Base-by-base conservation (phyloP, 2,113 vertebrate species). In the Jacana jacana region DNA sequence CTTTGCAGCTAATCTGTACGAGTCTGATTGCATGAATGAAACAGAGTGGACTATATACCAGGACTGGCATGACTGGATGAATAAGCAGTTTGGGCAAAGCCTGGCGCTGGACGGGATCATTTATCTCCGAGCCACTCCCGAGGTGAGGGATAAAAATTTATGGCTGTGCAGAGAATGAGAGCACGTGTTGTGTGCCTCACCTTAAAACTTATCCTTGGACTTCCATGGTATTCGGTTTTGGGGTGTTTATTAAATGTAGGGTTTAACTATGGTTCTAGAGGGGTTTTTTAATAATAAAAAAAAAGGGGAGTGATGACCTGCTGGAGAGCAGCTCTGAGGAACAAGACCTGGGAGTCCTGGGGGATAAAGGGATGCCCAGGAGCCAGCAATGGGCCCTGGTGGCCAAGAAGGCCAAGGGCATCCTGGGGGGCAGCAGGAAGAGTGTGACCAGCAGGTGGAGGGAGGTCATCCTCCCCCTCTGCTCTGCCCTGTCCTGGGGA, bases 11-110 rank as follows among this genome's bases (percentile, higher is more conserved):
- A 99, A 99, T 95, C 97, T 99, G 7, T 99, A 99, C 9, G 99
- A 99, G 83, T 98, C 98, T 31, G 99, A 99, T 66, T 99, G 99
- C 78, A 96, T 99, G 98, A 99, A 98, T 35, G 99, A 99, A 84
- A 99, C 99, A 0, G 99, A 99, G 37, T 99, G 99, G 99, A 98
- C 99, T 1, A 91, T 99, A 90, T 99, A 99, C 95, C 99, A 99
- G 96, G 99, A 99, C 96, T 99, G 99, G 98, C 99, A 99, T 19
- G 95, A 98, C 72, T 99, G 99, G 99, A 98, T 99, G 93, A 99
- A 99, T 94, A 96, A 94, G 60, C 98, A 99, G 84, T 99, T 99
- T 93, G 99, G 99, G 51, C 98, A 98, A 30, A 98, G 98, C 88
- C 98, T 99, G 28, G 95, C 97, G 11, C 96, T 99, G 79, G 99